Evolutionary conservation across 2,888 invertebrate genomes (phyloP), one percentile per base, ranked within the genome.

Genomic region (Leucophenga montana): DNA sequence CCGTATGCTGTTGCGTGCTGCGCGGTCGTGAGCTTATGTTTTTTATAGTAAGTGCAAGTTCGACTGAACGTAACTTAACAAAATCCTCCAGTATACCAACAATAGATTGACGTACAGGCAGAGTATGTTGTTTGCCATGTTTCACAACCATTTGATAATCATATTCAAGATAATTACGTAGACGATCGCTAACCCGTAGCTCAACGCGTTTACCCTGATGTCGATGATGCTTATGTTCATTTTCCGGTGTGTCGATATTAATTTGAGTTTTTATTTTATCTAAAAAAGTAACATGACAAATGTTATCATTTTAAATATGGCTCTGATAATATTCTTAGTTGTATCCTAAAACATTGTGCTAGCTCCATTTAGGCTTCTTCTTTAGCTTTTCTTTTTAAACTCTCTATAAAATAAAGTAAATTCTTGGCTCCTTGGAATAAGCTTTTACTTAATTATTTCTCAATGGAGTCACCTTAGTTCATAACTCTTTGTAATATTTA

Each of bases 81-180:
- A 94, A 95, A 57, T 91, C 91, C 87, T 95, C 95, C 70, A 95
- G 88, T 73, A 95, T 92, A 39, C 90, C 91, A 1, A 93, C 90
- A 5, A 87, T 85, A 3, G 88, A 82, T 66, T 85, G 79, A n/a
- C 85, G 82, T 0, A 87, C 83, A 1, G 89, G 89, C 69, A 87
- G 69, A 18, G 77, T 78, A 68, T 86, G 84, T 79, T 93, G 93
- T 89, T 92, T 93, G 77, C 92, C 91, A 77, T 92, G 90, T 73
- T 90, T 90, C 59, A 91, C 92, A 66, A 95, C 91, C 77, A 92
- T 89, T 73, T 91, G 90, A 82, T 91, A 91, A 85, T 95, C 95
- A 76, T 91, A 91, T 79, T 95, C 94, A 62, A 95, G 88, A 69
- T 92, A 90, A 69, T 89, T 86, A 73, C 91, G 91, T 62, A 93